Evolutionary conservation across 2,888 invertebrate species (phyloP), one percentile per base, ranked within the genome.

Genomic region (Drosophila fulvimacula): DNA sequence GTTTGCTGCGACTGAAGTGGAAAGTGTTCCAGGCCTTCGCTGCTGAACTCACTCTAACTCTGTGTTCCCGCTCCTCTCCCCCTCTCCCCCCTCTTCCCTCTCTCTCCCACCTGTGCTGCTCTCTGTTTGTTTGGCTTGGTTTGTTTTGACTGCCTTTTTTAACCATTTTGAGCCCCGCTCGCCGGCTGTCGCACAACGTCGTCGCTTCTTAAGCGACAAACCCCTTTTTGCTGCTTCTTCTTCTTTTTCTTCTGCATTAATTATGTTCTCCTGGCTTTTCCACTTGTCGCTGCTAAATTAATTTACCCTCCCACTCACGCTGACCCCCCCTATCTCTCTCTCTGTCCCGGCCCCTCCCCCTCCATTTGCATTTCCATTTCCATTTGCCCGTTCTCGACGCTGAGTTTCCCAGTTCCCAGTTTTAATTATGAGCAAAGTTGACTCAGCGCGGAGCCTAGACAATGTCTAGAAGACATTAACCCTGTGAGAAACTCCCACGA

Each of bases 401-500:
- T 36, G 21, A 30, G 30, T 17, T 48, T 48, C 48, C 36, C 41
- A 34, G 56, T 63, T 59, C 60, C 44, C 24, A 42, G 64, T 73
- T 72, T 84, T 82, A 86, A 84, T 84, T 86, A 86, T 75, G 82
- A 85, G 48, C 30, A 51, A 66, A 27, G 70, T 52, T 48, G 59
- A 76, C 58, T 69, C 76, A 71, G 38, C 32, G 49, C n/a, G 34
- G 15, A 11, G 11, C 38, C 38, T 24, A 36, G 32, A 38, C 52
- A 67, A 41, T 17, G 21, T 62, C 62, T 32, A 38, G 36, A 73
- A 71, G 79, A 76, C 82, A 58, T 81, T 82, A 80, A 73, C 81
- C 81, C 78, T 79, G 73, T 85, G 85, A 69, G 85, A 85, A 82
- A 85, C 86, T 85, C 85, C 85, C 85, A 85, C 85, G 85, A 51